phyloP scores from a whole-genome alignment of 2,113 vertebrate species.

The Lepidothrix coronata region DNA sequence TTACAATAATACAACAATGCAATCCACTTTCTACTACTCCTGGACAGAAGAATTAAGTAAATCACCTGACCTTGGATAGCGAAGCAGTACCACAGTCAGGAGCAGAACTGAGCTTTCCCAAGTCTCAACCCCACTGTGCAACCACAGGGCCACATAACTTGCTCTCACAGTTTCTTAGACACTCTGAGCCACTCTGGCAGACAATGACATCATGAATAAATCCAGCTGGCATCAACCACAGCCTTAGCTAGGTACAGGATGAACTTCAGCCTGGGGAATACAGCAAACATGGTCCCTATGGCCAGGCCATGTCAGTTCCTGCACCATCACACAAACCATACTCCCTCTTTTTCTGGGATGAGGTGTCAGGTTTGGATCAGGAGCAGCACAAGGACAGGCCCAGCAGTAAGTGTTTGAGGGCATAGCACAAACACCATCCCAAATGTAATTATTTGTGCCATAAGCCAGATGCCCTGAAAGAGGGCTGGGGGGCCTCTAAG shows the following conservation, averaged over 20 bases:
- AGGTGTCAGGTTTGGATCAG: neutral
- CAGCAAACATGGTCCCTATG: accelerated
- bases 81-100: neutral
- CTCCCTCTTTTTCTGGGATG: neutral
- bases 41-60: neutral
- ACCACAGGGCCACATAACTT: neutral
- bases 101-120: neutral
- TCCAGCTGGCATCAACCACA: neutral
- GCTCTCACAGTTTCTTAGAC: accelerated
- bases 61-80: neutral
- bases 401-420: neutral
- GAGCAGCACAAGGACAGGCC: neutral
- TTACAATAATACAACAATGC: neutral
- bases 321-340: neutral
- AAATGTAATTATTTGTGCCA: neutral
- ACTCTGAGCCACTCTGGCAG: accelerated
- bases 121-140: neutral
- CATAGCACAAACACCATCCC: neutral
- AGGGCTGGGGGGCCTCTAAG: accelerated
- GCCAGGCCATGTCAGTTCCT: neutral
- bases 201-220: neutral
- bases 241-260: neutral
- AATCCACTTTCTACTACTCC: neutral
- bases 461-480: neutral
- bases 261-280: neutral